A percentile compares a stretch with the other conserved stretches of the same genome.
These are phyloP conservation scores for Helicoverpa armigera DNA, from an alignment of 1,140 invertebrate genomes.

Conservation along the genomic window DNA sequence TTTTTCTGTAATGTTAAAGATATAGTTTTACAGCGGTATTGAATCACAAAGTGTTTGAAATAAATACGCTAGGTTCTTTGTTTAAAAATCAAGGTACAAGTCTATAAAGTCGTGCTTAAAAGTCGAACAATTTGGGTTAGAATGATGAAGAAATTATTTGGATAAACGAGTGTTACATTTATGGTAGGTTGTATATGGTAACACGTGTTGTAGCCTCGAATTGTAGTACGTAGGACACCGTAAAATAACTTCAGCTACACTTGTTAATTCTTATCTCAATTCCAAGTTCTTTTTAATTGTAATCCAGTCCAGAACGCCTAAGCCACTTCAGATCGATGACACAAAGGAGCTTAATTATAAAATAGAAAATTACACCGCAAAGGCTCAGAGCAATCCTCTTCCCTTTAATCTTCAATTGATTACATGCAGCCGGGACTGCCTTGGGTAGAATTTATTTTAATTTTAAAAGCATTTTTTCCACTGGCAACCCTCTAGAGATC, in stretches of 20 bases:
- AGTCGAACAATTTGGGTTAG: no score
- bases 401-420: slow-evolving; percentile 69
- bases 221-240: not conserved
- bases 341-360: slow-evolving; percentile 64
- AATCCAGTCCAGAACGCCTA: slow-evolving; percentile 22
- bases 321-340: slow-evolving; percentile 28
- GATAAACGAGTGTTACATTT: no score
- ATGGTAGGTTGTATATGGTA: no score
- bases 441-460: slow-evolving; percentile 66
- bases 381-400: slow-evolving; percentile 63
- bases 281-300: slow-evolving; percentile 19
- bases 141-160: no score
- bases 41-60: slow-evolving; percentile 17
- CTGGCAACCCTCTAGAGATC: slow-evolving; percentile 58
- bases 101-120: no score
- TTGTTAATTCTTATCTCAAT: not conserved
- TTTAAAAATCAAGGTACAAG: no score
- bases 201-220: no score
- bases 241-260: not conserved
- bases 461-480: slow-evolving; percentile 67
- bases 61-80: no score
- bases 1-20: not conserved
- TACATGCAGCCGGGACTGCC: slow-evolving; percentile 53
- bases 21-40: not conserved
- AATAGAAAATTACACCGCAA: slow-evolving; percentile 59